Conservation (phyloP, 2,797 vertebrate genomes). For the Poeciliopsis gracilis region DNA sequence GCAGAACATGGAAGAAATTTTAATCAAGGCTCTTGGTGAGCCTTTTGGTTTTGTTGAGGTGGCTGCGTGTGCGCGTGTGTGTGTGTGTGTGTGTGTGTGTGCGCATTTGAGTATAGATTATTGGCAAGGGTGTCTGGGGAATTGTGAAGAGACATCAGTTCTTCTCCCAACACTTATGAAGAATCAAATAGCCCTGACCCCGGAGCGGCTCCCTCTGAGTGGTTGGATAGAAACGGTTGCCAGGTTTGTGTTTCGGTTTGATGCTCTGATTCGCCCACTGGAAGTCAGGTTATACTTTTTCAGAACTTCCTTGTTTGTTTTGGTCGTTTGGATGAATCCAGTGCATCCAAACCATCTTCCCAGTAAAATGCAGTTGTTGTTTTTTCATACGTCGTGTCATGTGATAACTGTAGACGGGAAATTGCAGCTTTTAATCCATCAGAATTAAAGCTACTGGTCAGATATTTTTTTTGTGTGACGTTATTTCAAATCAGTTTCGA, state of each 20-base stretch:
- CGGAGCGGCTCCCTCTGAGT: slow-evolving; percentile 30
- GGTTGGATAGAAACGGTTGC: slow-evolving; percentile 31
- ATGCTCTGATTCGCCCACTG: slow-evolving; percentile 32
- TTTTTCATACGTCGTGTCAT: not conserved
- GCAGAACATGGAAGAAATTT: slow-evolving; percentile 76
- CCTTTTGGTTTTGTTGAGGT: slow-evolving; percentile 44
- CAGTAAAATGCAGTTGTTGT: slow-evolving; percentile 26
- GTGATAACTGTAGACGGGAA: not conserved
- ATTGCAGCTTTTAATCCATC: not conserved
- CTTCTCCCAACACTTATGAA: slow-evolving; percentile 58
- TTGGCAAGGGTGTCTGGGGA: slow-evolving; percentile 54
- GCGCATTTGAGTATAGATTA: slow-evolving; percentile 37
- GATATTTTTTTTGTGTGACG: not conserved
- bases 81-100: not conserved
- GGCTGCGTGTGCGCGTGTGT: not conserved
- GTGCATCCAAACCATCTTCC: too few relatives aligned
- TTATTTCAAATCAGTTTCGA: not conserved
- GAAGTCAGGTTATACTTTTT: slow-evolving; percentile 30
- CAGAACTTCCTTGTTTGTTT: slow-evolving; percentile 25
- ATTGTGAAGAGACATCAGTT: slow-evolving; percentile 61
- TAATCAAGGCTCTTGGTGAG: slow-evolving; percentile 78
- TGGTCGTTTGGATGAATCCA: not conserved
- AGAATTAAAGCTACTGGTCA: not conserved
- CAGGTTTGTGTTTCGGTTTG: slow-evolving; percentile 49
- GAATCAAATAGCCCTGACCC: slow-evolving; percentile 58